Conservation (phyloP, 2,888 invertebrate species). For the Pristionchus mayeri region DNA sequence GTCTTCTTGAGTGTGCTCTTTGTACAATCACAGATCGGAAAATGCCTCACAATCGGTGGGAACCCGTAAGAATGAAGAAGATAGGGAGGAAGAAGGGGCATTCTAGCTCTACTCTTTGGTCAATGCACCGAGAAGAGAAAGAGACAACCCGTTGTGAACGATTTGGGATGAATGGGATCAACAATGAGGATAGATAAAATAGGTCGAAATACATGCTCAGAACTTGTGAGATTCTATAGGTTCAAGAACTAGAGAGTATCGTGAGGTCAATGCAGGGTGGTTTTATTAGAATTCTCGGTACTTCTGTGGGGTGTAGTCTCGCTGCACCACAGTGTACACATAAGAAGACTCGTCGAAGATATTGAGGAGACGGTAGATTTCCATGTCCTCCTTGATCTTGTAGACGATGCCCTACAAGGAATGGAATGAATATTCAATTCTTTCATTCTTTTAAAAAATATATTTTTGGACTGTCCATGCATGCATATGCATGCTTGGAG, state of each 20-base stretch:
- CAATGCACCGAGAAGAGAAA: neutral
- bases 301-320: neutral
- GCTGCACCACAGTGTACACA: conserved; percentile 36
- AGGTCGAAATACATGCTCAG: too few species aligned
- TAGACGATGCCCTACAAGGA: conserved; percentile 25
- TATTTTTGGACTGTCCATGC: neutral
- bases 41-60: conserved; percentile 23
- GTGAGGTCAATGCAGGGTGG: neutral
- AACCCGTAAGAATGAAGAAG: neutral
- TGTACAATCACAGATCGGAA: conserved; percentile 29
- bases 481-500: neutral
- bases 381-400: conserved; percentile 48
- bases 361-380: conserved; percentile 43
- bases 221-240: neutral
- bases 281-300: too few species aligned
- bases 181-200: too few species aligned
- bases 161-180: too few species aligned
- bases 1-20: neutral
- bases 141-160: neutral
- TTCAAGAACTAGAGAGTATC: neutral
- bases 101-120: neutral
- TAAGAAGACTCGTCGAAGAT: conserved; percentile 42
- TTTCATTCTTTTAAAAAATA: neutral
- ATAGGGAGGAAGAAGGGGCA: neutral
- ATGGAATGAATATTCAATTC: too few species aligned